These are phyloP conservation scores for Platysteira castanea DNA, from an alignment of 2,113 vertebrate genomes.

Conservation along the genomic window DNA sequence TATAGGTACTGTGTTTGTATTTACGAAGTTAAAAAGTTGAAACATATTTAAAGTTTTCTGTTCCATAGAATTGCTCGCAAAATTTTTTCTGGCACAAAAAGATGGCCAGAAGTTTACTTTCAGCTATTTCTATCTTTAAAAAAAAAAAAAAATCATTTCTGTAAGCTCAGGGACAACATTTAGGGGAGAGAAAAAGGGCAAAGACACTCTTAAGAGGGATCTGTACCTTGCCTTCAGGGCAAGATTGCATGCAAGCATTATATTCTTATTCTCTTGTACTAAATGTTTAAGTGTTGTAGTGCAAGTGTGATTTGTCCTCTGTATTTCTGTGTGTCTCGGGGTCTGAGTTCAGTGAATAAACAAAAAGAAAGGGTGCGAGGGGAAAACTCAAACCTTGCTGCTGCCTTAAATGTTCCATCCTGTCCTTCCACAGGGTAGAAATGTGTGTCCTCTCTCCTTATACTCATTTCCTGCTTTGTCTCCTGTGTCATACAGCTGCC, in stretches of 20 bases:
- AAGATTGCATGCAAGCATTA: not conserved
- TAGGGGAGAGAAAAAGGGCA: not conserved
- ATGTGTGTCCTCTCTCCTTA: not conserved
- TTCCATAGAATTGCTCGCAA: not conserved
- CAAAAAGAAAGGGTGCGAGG: not conserved
- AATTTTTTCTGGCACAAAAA: not conserved
- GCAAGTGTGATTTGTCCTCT: not conserved
- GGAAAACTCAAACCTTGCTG: not conserved
- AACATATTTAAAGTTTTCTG: not conserved
- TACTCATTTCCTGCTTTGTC: conserved; percentile 10
- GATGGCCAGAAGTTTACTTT: not conserved
- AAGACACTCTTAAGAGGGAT: not conserved
- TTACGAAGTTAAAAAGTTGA: not conserved
- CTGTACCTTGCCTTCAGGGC: not conserved
- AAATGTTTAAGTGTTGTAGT: not conserved
- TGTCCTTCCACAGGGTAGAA: not conserved
- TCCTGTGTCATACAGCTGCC: not conserved
- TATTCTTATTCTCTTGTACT: not conserved
- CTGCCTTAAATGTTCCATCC: not conserved
- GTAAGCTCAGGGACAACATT: not conserved
- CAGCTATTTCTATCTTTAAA: not conserved
- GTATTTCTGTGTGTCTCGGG: not conserved
- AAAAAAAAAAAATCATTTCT: not conserved
- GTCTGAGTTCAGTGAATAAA: not conserved
- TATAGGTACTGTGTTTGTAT: not conserved